Base-by-base conservation (phyloP, 2,888 invertebrate species). In the Strigamia transsilvanica region DNA sequence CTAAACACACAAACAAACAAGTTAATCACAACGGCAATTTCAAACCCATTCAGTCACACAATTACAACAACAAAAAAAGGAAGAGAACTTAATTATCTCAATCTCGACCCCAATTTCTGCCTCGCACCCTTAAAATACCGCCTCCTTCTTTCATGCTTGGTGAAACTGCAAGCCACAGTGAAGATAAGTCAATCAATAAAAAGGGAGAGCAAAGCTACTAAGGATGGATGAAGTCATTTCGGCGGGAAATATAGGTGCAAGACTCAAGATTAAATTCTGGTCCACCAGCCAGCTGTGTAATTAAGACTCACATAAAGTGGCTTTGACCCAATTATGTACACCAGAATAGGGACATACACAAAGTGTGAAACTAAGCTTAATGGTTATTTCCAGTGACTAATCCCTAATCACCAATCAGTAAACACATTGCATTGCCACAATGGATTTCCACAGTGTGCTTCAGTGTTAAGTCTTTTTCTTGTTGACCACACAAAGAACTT, bases 1-100 rank as follows among this genome's bases (percentile, higher is more conserved):
- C 83, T 83, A 23, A 79, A 66, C 12, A 73, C 27, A 80, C 7
- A 56, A 80, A 80, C 18, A 77, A 38, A 77, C 32, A 1, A 77
- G n/a, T 38, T 38, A 77, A 23, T 38, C 78, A 77, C 38, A 2
- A 61, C 9, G 23, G 9, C 23, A 18, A 18, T 61, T 61, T 21
- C 61, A 73, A 46, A 46, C 46, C 13, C 46, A 46, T 46, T n/a
- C 46, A 46, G 46, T n/a, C n/a, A 46, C 13, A 10, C 13, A 46
- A 46, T 13, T 46, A 46, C 7, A 46, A 46, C 13, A 46, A n/a
- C 15, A 42, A n/a, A 46, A 46, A 56, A 18, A 18, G 7, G 21
- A 56, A 18, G 56, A 18, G 18, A 56, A 56, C 18, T 56, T 18
- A 56, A 56, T 56, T 56, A 56, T 21, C 56, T n/a, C 56, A 56